phyloP scores from a whole-genome alignment of 2,797 vertebrate genomes.

The Sebastes wilsoni region DNA sequence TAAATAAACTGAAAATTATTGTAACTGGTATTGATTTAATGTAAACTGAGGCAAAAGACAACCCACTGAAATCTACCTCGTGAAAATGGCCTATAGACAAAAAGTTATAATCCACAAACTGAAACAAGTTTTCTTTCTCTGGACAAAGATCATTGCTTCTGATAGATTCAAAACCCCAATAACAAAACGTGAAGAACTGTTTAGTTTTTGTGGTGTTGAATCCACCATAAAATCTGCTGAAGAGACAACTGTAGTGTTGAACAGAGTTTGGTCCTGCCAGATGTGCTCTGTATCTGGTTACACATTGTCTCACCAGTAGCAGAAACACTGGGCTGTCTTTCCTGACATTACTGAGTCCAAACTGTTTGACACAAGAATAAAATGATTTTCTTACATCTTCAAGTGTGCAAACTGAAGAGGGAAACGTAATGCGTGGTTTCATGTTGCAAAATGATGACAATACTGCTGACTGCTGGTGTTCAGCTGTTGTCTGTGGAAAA shows the following conservation, averaged over 20 bases:
- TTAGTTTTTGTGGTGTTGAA: slow-evolving; percentile 38
- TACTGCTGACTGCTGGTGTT: slow-evolving; percentile 11
- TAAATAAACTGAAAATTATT: not conserved
- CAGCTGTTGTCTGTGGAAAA: slow-evolving; percentile 1
- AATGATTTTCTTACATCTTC: slow-evolving; percentile 7
- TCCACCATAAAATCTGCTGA: slow-evolving; percentile 59
- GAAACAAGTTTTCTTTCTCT: not conserved
- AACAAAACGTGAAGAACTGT: not conserved
- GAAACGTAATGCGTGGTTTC: not conserved
- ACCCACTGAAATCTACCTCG: not conserved
- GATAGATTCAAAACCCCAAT: not conserved
- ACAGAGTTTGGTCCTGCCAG: slow-evolving; percentile 81
- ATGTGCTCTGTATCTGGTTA: slow-evolving; percentile 86
- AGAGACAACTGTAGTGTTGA: slow-evolving; percentile 57
- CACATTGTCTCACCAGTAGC: slow-evolving; percentile 82
- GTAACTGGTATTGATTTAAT: not conserved
- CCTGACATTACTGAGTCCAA: slow-evolving; percentile 25
- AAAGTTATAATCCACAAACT: not conserved
- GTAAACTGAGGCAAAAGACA: not conserved
- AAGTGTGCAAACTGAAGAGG: not conserved
- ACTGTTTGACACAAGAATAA: slow-evolving; percentile 2
- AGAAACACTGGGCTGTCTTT: slow-evolving; percentile 55
- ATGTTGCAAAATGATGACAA: not conserved
- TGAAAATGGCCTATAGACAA: not conserved
- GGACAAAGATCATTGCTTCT: not conserved